These are phyloP conservation scores for Atlantisia rogersi DNA, from an alignment of 2,113 vertebrate genomes.

Conservation along the genomic window DNA sequence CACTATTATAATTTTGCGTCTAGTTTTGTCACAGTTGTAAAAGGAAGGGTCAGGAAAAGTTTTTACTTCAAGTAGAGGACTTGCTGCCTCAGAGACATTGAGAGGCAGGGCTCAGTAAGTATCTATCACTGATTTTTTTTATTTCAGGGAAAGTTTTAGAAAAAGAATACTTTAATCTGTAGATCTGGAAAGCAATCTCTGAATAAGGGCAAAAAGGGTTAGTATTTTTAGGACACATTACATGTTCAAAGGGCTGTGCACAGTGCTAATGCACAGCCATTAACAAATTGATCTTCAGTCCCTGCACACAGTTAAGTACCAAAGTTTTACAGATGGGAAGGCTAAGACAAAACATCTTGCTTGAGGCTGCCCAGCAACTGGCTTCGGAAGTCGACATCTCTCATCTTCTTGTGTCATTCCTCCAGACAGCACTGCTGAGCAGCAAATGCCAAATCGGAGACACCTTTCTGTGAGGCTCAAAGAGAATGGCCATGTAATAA, in stretches of 20 bases:
- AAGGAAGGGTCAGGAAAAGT: neutral
- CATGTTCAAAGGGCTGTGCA: conserved; percentile 4
- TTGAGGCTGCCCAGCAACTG: neutral
- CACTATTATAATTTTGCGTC: neutral
- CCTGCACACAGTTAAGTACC: neutral
- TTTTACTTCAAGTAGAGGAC: neutral
- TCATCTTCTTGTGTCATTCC: neutral
- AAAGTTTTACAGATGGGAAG: neutral
- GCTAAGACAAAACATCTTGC: conserved; percentile 12
- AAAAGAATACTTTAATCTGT: conserved; percentile 17
- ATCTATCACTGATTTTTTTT: neutral
- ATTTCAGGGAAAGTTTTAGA: neutral
- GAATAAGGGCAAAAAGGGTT: conserved; percentile 19
- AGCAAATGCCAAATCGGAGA: neutral
- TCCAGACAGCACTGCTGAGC: neutral
- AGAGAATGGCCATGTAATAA: conserved; percentile 19
- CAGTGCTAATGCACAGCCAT: conserved; percentile 7
- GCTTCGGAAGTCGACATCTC: conserved; percentile 27
- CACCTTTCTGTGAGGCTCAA: neutral
- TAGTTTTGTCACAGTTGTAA: neutral
- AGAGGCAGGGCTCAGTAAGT: neutral
- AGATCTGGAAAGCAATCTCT: neutral
- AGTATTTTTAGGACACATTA: conserved; percentile 34
- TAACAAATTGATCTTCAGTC: conserved; percentile 51
- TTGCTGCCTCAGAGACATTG: neutral